A percentile compares a stretch with the other conserved stretches of the same genome.
These are phyloP conservation scores for Canis aureus DNA, from an alignment of 2,113 vertebrate species.

Conservation along the genomic window DNA sequence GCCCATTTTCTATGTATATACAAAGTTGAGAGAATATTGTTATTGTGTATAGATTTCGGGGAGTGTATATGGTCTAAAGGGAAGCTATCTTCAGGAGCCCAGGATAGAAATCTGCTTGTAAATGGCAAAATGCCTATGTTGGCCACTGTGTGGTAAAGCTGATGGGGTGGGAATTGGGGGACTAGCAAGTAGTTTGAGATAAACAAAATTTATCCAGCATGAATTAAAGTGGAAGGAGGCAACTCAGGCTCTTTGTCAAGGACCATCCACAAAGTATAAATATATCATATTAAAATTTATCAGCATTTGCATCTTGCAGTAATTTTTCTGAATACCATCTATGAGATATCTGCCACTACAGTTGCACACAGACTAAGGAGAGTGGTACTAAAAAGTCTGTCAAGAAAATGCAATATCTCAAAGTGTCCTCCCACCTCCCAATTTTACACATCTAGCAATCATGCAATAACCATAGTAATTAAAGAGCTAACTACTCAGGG, in stretches of 20 bases:
- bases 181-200: background rate
- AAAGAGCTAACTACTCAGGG: background rate
- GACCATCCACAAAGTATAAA: background rate
- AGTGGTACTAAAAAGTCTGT: background rate
- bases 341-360: background rate
- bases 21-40: slow-evolving; percentile 1
- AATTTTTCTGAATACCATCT: background rate
- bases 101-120: background rate
- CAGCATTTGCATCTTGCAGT: background rate
- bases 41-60: background rate
- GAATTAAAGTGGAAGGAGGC: background rate
- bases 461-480: background rate
- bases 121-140: background rate
- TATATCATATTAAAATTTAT: slow-evolving; percentile 1
- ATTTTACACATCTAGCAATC: background rate
- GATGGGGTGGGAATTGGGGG: background rate
- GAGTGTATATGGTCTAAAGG: background rate
- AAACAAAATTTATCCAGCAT: background rate
- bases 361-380: background rate
- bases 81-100: background rate
- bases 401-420: background rate
- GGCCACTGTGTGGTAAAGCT: background rate
- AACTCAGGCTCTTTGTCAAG: slow-evolving; percentile 37
- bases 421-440: too few species aligned
- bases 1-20: background rate